Conservation (phyloP, 2,797 vertebrate genomes). For the Rhinichthys osculus region DNA sequence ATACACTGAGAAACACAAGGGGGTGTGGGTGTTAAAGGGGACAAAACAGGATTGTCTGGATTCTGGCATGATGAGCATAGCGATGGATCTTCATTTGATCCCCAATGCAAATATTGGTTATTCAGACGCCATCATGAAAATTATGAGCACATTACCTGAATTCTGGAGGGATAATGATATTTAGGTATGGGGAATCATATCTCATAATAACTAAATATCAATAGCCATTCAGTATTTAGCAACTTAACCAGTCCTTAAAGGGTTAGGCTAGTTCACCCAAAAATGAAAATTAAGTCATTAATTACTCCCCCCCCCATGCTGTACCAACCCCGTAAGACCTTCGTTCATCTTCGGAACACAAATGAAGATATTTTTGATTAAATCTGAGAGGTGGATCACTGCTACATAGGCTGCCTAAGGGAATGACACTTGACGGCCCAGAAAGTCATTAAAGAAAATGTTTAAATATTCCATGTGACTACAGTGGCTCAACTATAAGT, state of each 20-base stretch:
- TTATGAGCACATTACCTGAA: not conserved
- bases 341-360: too few species aligned
- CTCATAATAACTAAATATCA: not conserved
- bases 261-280: too few species aligned
- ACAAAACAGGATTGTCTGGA: not conserved
- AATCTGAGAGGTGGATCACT: too few species aligned
- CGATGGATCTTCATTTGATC: not conserved
- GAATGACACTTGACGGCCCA: too few species aligned
- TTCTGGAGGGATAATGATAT: not conserved
- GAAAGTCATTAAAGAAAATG: too few species aligned
- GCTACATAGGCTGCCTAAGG: too few species aligned
- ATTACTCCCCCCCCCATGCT: too few species aligned
- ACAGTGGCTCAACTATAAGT: too few species aligned
- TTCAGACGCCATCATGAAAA: not conserved
- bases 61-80: not conserved
- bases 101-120: not conserved
- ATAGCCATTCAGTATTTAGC: not conserved
- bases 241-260: not conserved
- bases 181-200: not conserved
- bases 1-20: not conserved
- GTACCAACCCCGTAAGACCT: too few species aligned
- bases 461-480: too few species aligned
- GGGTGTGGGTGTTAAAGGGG: not conserved
- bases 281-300: too few species aligned
- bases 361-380: too few species aligned